Evolutionary conservation across 2,113 vertebrate species (phyloP).

Genomic region (Anolis carolinensis): DNA sequence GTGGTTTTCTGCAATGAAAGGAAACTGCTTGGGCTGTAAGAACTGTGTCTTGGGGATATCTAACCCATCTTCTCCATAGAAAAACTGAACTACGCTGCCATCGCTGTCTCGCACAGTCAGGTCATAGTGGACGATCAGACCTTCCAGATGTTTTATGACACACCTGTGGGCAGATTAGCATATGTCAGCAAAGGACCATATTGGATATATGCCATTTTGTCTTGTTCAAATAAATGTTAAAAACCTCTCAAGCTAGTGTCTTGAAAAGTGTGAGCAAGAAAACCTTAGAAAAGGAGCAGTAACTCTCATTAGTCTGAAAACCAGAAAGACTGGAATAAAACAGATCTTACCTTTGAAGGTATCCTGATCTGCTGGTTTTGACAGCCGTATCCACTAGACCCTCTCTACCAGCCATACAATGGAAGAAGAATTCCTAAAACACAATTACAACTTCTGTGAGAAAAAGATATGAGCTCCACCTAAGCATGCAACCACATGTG

Average conservation of each 20-base stretch:
- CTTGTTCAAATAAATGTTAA: not conserved
- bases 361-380: constrained; percentile 96
- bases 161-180: constrained; percentile 69
- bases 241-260: not conserved
- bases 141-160: constrained; percentile 94
- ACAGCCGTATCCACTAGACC: constrained; percentile 97
- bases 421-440: constrained; percentile 95
- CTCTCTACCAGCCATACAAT: constrained; percentile 98
- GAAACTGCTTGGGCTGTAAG: constrained; percentile 87
- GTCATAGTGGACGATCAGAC: constrained; percentile 95
- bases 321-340: not conserved
- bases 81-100: constrained; percentile 94
- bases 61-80: constrained; percentile 95
- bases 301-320: not conserved
- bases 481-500: not conserved
- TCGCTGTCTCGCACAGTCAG: constrained; percentile 94
- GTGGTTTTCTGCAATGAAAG: constrained; percentile 92
- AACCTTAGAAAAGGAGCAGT: too few species aligned
- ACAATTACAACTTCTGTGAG: constrained; percentile 35
- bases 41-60: constrained; percentile 96
- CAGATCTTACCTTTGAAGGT: constrained; percentile 88
- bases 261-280: not conserved
- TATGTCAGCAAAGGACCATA: not conserved
- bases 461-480: not conserved
- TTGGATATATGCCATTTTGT: not conserved